Percentiles rank a stretch among this genome's conserved stretches.
Conservation (phyloP, 2,888 invertebrate genomes). For the Cataglyphis albicans region DNA sequence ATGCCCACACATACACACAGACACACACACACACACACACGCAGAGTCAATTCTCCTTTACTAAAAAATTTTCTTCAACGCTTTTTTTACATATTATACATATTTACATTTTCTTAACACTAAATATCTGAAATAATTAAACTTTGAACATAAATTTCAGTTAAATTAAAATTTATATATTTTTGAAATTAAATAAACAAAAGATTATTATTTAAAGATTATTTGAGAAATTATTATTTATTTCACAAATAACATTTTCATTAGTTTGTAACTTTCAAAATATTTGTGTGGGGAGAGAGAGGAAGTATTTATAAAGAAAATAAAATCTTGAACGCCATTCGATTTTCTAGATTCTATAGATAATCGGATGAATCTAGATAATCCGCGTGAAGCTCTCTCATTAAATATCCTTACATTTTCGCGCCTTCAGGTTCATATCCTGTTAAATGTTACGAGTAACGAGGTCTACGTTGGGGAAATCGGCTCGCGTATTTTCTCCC, state of each 20-base stretch:
- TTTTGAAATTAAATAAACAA: background rate
- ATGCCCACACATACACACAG: no score
- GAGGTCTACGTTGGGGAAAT: background rate
- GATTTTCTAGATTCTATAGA: conserved; percentile 6
- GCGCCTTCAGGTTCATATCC: conserved; percentile 27
- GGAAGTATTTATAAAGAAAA: background rate
- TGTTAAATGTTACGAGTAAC: conserved; percentile 8
- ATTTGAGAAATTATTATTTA: background rate
- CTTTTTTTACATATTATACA: background rate
- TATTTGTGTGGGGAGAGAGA: background rate
- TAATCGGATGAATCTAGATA: conserved; percentile 1
- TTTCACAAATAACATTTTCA: background rate
- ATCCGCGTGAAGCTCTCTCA: background rate
- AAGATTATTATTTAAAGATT: background rate
- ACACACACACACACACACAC: no score
- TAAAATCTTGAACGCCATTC: background rate
- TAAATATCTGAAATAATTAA: background rate
- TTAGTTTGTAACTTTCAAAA: background rate
- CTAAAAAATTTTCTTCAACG: background rate
- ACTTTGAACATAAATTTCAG: background rate
- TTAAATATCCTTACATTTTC: conserved; percentile 25
- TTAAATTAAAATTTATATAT: background rate
- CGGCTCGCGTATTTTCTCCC: conserved; percentile 24
- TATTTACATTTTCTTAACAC: background rate
- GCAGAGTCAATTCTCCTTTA: background rate